Base-by-base conservation (phyloP, 1,140 invertebrate species). In the Platorchestia sp. region DNA sequence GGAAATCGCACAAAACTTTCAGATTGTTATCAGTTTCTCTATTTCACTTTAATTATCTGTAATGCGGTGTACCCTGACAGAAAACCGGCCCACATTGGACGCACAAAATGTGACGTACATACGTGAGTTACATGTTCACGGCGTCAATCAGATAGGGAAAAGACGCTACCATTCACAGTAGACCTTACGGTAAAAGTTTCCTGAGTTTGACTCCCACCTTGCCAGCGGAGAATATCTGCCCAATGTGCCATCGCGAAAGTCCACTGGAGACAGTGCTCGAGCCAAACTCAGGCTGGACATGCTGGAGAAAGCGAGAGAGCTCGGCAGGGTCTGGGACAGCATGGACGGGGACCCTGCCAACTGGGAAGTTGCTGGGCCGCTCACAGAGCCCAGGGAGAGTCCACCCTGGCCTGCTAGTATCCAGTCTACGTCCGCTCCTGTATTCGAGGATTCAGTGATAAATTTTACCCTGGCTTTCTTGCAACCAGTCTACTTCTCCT, bases 381-480 rank as follows among this genome's bases (percentile, higher is more conserved):
- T 93, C 43, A 93, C 91, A 6, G 91, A 93, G 6, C 91, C 91
- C 19, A 93, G 45, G 14, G 91, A 93, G 10, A 93, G 91, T 16
- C 91, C 91, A 3, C 91, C 91, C 36, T 47, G 44, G 7, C 91
- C 91, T 40, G 7, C 91, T 16, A 93, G 91, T 40, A 93, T 47
- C 91, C 91, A 93, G 91, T 93, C 91, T 44, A 93, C 91, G 91
- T 93, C 91, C 1, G 91, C 91, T 22, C 91, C 91, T 93, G 91
- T 93, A 27, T 75, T 10, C 1, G 36, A 75, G 36, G 27, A 75
- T 22, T 75, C 14, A 36, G n/a, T n/a, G 59, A 36, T 75, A 14
- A 75, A 75, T 36, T 51, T 51, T 51, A 19, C 19, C 47, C 19
- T 51, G n/a, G n/a, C n/a, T n/a, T n/a, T n/a, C n/a, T n/a, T n/a